phyloP scores from a whole-genome alignment of 2,888 invertebrate genomes.

The Marronus borbonicus region DNA sequence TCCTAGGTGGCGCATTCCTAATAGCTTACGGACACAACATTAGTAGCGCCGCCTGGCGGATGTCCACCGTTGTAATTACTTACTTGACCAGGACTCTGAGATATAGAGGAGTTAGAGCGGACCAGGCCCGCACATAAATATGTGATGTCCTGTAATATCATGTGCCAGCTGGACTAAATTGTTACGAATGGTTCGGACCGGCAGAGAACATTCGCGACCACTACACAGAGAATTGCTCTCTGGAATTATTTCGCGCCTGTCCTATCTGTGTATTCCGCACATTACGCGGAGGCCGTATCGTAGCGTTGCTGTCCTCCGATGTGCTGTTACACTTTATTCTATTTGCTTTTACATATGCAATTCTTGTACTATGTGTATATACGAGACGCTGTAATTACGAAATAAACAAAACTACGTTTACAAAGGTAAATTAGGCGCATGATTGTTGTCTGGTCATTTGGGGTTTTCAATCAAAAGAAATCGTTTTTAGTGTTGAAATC shows the following conservation, averaged over 20 bases:
- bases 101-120: constrained; percentile 62
- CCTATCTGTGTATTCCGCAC: constrained; percentile 57
- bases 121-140: constrained; percentile 69
- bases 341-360: constrained; percentile 42
- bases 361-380: constrained; percentile 33
- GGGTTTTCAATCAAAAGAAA: constrained; percentile 10
- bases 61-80: constrained; percentile 68
- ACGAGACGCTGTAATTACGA: constrained; percentile 57
- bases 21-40: constrained; percentile 61
- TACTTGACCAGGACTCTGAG: constrained; percentile 66
- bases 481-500: neutral
- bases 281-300: constrained; percentile 33
- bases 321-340: constrained; percentile 39
- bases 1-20: constrained; percentile 61
- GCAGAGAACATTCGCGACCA: constrained; percentile 65
- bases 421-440: constrained; percentile 26
- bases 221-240: constrained; percentile 66
- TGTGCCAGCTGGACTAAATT: constrained; percentile 72
- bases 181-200: constrained; percentile 69
- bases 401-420: constrained; percentile 54
- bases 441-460: neutral
- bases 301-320: neutral
- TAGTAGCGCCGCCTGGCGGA: constrained; percentile 61
- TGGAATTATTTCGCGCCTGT: constrained; percentile 66
- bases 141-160: constrained; percentile 71